A percentile compares a stretch with the other conserved stretches of the same genome.
Evolutionary conservation across 2,888 invertebrate species (phyloP).

Genomic region (Aphodius granarius): DNA sequence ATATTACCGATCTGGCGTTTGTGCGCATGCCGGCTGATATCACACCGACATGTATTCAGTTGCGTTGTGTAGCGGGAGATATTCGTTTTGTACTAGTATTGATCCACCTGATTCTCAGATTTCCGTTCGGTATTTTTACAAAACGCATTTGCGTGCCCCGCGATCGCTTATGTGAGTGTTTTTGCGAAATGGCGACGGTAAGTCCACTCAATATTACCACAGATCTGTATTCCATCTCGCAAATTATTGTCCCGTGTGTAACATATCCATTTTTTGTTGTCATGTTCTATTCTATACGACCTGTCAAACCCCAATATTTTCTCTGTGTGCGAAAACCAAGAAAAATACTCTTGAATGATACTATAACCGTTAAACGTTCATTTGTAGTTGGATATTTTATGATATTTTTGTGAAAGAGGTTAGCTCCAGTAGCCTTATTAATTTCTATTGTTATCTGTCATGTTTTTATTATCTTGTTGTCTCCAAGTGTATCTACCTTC

Average conservation of each 20-base stretch:
- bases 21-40: background rate
- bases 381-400: no score
- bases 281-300: background rate
- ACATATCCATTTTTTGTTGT: background rate
- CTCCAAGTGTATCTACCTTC: no score
- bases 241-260: background rate
- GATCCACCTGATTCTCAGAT: slow-evolving; percentile 32
- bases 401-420: no score
- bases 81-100: slow-evolving; percentile 27
- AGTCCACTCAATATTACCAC: background rate
- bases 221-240: background rate
- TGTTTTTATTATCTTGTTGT: no score
- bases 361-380: no score
- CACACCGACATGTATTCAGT: background rate
- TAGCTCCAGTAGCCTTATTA: no score
- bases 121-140: slow-evolving; percentile 22
- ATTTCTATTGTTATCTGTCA: no score
- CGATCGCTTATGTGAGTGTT: background rate
- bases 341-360: no score
- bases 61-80: background rate
- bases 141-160: slow-evolving; percentile 11
- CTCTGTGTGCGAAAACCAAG: no score
- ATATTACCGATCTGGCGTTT: background rate
- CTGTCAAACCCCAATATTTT: no score
- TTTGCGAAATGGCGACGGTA: slow-evolving; percentile 1